Percentiles rank a stretch among this genome's conserved stretches.
phyloP scores from a whole-genome alignment of 2,113 vertebrate genomes.

The Passerina amoena region DNA sequence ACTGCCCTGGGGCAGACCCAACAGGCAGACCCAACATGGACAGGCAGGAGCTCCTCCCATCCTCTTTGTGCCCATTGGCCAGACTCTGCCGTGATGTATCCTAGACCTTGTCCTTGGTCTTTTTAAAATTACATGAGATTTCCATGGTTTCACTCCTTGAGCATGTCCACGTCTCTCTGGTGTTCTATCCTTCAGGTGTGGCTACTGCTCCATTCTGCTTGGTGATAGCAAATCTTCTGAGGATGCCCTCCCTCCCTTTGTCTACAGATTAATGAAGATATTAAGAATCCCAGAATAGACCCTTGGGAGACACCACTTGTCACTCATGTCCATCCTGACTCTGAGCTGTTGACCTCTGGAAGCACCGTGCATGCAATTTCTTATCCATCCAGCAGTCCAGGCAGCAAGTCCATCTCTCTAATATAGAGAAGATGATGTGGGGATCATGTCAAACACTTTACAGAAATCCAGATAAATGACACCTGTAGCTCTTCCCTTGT shows the following conservation, averaged over 20 bases:
- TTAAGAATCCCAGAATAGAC: background rate
- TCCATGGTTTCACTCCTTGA: background rate
- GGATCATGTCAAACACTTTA: background rate
- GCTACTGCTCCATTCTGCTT: background rate
- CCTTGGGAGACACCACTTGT: background rate
- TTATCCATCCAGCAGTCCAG: background rate
- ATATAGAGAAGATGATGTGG: background rate
- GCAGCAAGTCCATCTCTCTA: background rate
- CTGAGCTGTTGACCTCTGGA: background rate
- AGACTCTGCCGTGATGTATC: accelerated
- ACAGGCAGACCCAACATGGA: no score
- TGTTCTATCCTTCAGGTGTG: background rate
- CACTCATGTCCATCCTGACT: background rate
- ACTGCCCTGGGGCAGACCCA: no score
- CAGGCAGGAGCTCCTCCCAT: background rate
- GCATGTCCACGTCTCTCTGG: background rate
- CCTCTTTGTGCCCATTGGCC: no score
- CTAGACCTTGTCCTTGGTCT: background rate
- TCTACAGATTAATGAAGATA: no score
- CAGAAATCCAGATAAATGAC: background rate
- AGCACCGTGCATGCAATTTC: accelerated
- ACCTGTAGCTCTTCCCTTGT: background rate
- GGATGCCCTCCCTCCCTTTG: background rate
- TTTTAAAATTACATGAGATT: background rate
- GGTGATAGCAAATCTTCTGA: background rate